Evolutionary conservation across 53 echinoderm and acorn worm genomes (phyloP), one percentile per base, ranked within the genome.

Genomic region (Astropecten irregularis): DNA sequence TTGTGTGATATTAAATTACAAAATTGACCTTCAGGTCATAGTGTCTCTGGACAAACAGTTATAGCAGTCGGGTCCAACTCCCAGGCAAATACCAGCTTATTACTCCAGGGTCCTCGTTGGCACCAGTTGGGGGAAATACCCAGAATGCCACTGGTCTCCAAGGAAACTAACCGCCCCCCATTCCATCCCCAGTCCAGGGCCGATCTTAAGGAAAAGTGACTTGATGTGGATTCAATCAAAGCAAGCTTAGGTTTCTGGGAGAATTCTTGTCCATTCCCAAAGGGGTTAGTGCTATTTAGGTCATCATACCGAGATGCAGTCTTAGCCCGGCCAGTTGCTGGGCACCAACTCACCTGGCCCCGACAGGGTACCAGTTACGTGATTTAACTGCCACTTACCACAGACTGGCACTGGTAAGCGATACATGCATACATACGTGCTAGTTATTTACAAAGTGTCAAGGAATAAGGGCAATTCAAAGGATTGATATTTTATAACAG

Each of bases 361-460:
- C 5, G 6, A 25, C 35, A 16, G 62, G 62, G 32, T 33, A 62
- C 62, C 62, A 33, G 34, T 32, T 32, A 33, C 15, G 23, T 62
- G n/a, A n/a, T n/a, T 18, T 21, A 19, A 52, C 62, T 33, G n/a
- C 35, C 62, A 33, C 62, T 62, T 56, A 23, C 11, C 5, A 26
- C 25, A 56, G 27, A 56, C 11, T 25, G 4, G 26, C 25, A 23
- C 23, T 28, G 7, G 26, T 26, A 56, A 25, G 56, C 27, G 56
- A 56, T 56, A 56, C 11, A 21, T 25, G 26, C 26, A 23, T 25
- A 4, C 23, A 56, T 8, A 28, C 27, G 56, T n/a, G n/a, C n/a
- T n/a, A 28, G 56, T 56, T 56, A 56, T 56, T 56, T 56, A 56
- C 56, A n/a, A 23, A 18, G 5, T 56, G 56, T 56, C 56, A 56